Conservation (phyloP, 2,113 vertebrate species). For the Hippocampus abdominalis region DNA sequence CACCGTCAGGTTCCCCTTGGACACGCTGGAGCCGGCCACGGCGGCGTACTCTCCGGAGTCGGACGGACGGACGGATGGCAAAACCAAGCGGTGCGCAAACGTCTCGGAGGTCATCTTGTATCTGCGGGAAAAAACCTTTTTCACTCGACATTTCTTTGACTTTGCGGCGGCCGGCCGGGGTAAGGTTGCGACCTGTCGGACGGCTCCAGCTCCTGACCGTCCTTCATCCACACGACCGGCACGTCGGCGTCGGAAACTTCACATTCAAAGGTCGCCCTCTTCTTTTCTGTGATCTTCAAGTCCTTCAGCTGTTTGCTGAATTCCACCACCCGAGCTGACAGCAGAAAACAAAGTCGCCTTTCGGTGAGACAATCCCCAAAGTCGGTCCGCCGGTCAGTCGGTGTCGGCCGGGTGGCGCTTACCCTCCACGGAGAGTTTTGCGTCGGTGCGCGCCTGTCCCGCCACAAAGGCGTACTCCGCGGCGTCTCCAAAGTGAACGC, state of each 20-base stretch:
- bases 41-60: conserved; percentile 89
- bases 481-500: conserved; percentile 94
- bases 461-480: conserved; percentile 90
- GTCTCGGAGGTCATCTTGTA: conserved; percentile 85
- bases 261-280: conserved; percentile 91
- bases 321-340: conserved; percentile 88
- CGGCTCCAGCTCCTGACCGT: conserved; percentile 86
- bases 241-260: conserved; percentile 90
- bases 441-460: conserved; percentile 82
- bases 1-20: conserved; percentile 80
- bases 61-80: conserved; percentile 83
- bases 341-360: conserved; percentile 41
- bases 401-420: conserved; percentile 20
- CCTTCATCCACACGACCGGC: conserved; percentile 94
- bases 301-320: conserved; percentile 94
- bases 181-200: conserved; percentile 75
- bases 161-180: no score
- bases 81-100: conserved; percentile 82
- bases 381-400: not conserved
- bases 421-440: conserved; percentile 91
- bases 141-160: not conserved
- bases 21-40: conserved; percentile 91
- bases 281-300: conserved; percentile 94
- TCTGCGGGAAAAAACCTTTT: conserved; percentile 56
- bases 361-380: not conserved